Conservation (phyloP, 1,140 invertebrate species). For the Drosophila kikkawai region DNA sequence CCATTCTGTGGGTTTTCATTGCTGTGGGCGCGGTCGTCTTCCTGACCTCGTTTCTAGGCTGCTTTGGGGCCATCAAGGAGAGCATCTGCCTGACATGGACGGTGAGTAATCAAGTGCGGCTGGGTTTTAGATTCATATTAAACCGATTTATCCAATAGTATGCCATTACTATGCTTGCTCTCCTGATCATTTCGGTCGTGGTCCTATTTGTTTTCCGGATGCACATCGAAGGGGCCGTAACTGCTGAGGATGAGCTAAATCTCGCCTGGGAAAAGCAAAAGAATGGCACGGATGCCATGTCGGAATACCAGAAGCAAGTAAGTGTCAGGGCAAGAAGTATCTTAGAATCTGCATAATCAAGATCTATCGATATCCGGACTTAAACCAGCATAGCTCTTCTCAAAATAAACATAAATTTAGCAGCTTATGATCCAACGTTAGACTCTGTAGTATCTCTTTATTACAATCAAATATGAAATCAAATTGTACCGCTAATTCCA, state of each 20-base stretch:
- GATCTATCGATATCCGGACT: background rate
- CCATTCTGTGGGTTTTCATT: slow-evolving; percentile 84
- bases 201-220: slow-evolving; percentile 49
- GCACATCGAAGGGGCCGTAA: slow-evolving; percentile 11
- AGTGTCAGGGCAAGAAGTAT: background rate
- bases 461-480: too few species aligned
- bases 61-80: slow-evolving; percentile 92
- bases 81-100: slow-evolving; percentile 92
- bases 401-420: background rate
- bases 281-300: slow-evolving; percentile 57
- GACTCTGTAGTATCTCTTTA: background rate
- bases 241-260: slow-evolving; percentile 17
- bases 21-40: slow-evolving; percentile 61
- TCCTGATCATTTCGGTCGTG: slow-evolving; percentile 46
- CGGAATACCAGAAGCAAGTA: slow-evolving; percentile 45
- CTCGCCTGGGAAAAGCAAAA: slow-evolving; percentile 42
- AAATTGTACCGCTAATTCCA: too few species aligned
- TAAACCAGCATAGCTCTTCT: background rate
- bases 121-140: background rate
- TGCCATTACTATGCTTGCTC: slow-evolving; percentile 45
- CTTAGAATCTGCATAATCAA: too few species aligned
- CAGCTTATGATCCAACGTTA: too few species aligned
- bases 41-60: slow-evolving; percentile 90
- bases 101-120: slow-evolving; percentile 85
- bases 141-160: slow-evolving; percentile 41